Evolutionary conservation across 1,140 invertebrate species (phyloP), one percentile per base, ranked within the genome.

Genomic region (Zaprionus ghesquierei): DNA sequence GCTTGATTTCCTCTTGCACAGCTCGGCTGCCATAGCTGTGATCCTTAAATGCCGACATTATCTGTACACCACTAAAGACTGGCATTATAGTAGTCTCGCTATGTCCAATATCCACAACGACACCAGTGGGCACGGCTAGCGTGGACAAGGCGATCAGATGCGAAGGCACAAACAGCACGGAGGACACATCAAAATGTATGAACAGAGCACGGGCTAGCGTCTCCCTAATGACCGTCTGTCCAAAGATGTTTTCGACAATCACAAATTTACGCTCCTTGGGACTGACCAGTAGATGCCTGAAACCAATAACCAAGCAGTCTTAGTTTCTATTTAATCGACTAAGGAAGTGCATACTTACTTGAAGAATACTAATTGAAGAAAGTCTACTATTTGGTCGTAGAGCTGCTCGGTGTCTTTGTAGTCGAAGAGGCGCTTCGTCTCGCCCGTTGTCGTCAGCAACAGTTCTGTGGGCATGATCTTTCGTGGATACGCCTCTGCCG

Each of bases 211-310:
- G 97, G 0, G 97, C 98, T 2, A 99, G 92, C 1, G 95, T 97
- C 77, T 98, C 95, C 77, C 97, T 93, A 76, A 98, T 96, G 44
- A 95, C 90, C 2, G 96, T 96, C 1, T 97, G 95, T 35, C 95
- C 95, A 20, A 99, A 93, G 4, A 98, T 92, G 31, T 97, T 98
- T 93, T 99, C 98, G 29, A 99, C 95, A 51, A 99, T 94, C 0
- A 99, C 95, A 56, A 99, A 95, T 90, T 96, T 95, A 13, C 97
- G 93, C 81, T 99, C 98, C 92, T 99, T 99, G 0, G 98, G 97
- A 92, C 96, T 99, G 23, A 98, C 95, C 23, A 98, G 92, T 6
- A 98, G 93, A 92, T 98, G 95, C 81, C 97, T 98, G 77, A 66
- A 80, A 81, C 2, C 9, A 59, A 44, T 10, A 20, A 12, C 23